Evolutionary conservation across 2,113 vertebrate species (phyloP).

Genomic region (Ophthalmolycus amberensis): DNA sequence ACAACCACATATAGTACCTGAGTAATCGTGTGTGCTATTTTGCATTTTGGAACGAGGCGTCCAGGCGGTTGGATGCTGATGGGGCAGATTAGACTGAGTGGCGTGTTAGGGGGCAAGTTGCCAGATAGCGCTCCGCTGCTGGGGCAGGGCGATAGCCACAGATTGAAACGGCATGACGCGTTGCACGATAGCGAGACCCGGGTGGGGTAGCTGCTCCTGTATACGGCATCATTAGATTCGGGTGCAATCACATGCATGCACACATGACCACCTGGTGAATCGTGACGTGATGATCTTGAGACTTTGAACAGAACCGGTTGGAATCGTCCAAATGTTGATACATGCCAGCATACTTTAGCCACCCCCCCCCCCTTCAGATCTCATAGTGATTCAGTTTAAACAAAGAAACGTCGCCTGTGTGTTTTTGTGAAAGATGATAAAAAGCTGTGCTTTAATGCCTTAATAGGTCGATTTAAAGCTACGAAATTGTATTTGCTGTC

Average conservation of each 20-base stretch:
- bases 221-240: conserved; percentile 27
- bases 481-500: background rate
- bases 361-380: background rate
- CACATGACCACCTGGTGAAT: background rate
- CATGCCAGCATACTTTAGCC: background rate
- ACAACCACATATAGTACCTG: conserved; percentile 50
- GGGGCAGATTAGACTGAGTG: conserved; percentile 49
- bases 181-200: conserved; percentile 49
- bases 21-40: conserved; percentile 24
- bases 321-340: background rate
- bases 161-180: conserved; percentile 52
- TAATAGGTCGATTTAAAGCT: background rate
- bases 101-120: conserved; percentile 41
- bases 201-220: conserved; percentile 1
- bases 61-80: conserved; percentile 52
- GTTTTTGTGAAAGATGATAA: background rate
- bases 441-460: background rate
- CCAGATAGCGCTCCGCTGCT: conserved; percentile 58
- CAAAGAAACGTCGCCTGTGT: background rate
- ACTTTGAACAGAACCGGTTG: background rate
- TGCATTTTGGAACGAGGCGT: conserved; percentile 30
- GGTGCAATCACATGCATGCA: conserved; percentile 15
- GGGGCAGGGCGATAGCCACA: conserved; percentile 40
- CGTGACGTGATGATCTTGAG: background rate
- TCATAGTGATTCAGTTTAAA: background rate